Conservation (phyloP, 2,113 vertebrate species). For the Chaetorhynchus papuensis region DNA sequence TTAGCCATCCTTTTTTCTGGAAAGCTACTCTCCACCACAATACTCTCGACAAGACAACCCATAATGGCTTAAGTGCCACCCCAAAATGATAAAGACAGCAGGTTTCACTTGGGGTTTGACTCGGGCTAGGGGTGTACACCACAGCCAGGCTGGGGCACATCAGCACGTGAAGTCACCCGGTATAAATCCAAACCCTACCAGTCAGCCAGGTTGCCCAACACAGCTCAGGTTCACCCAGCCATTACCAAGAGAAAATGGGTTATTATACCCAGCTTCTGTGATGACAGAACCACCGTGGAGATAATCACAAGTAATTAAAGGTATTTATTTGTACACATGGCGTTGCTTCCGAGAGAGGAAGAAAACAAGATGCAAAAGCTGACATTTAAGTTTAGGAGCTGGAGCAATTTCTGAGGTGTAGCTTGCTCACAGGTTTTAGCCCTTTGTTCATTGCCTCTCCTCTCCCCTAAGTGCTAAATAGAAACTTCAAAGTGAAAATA, state of each 20-base stretch:
- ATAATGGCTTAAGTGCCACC: neutral
- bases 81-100: neutral
- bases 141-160: neutral
- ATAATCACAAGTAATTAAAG: neutral
- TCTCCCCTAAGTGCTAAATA: neutral
- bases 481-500: constrained; percentile 16
- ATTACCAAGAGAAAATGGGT: neutral
- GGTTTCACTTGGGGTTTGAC: neutral
- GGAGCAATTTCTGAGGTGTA: neutral
- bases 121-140: neutral
- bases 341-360: neutral
- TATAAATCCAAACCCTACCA: neutral
- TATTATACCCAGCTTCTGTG: neutral
- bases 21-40: neutral
- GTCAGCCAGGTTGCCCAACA: neutral
- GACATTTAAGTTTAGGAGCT: neutral
- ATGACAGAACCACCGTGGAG: neutral
- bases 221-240: neutral
- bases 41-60: neutral
- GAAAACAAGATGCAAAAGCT: neutral
- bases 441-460: neutral
- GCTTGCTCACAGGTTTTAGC: neutral
- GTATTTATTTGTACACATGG: neutral
- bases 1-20: neutral
- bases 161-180: neutral